phyloP scores from a whole-genome alignment of 2,888 invertebrate species.

The Ptychoptera contaminata region DNA sequence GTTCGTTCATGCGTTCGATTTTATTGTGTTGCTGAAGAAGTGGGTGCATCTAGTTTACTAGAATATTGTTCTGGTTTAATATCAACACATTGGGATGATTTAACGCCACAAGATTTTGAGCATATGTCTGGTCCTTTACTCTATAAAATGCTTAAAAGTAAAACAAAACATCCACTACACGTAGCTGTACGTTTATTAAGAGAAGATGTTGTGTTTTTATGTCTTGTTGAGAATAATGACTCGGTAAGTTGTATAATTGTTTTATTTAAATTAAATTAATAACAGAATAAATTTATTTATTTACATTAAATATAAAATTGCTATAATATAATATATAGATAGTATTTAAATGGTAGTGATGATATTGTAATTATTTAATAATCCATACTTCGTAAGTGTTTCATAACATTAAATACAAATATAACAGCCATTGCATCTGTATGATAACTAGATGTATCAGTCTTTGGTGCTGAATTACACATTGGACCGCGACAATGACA shows the following conservation, averaged over 20 bases:
- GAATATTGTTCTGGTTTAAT: conserved; percentile 83
- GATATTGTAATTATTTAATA: not conserved
- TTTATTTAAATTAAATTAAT: too few species aligned
- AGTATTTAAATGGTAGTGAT: not conserved
- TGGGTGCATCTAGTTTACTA: conserved; percentile 61
- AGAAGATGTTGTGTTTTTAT: conserved; percentile 91
- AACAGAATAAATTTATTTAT: too few species aligned
- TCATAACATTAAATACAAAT: conserved; percentile 44
- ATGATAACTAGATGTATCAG: conserved; percentile 32
- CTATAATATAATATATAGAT: conserved; percentile 1
- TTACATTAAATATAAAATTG: not conserved
- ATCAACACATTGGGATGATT: conserved; percentile 81
- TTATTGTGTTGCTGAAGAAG: conserved; percentile 88
- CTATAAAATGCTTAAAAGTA: conserved; percentile 80
- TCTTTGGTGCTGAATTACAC: conserved; percentile 44
- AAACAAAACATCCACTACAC: conserved; percentile 77
- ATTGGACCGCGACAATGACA: conserved; percentile 62
- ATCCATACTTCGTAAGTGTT: conserved; percentile 34
- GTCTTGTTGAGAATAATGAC: conserved; percentile 76
- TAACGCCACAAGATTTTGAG: conserved; percentile 73
- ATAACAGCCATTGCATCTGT: conserved; percentile 45
- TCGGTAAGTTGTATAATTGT: conserved; percentile 47
- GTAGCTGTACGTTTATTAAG: conserved; percentile 73
- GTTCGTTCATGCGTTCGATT: conserved; percentile 74
- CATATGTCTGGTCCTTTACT: conserved; percentile 84